These are phyloP conservation scores for Connochaetes taurinus DNA, from an alignment of 2,113 vertebrate genomes.

Conservation along the genomic window DNA sequence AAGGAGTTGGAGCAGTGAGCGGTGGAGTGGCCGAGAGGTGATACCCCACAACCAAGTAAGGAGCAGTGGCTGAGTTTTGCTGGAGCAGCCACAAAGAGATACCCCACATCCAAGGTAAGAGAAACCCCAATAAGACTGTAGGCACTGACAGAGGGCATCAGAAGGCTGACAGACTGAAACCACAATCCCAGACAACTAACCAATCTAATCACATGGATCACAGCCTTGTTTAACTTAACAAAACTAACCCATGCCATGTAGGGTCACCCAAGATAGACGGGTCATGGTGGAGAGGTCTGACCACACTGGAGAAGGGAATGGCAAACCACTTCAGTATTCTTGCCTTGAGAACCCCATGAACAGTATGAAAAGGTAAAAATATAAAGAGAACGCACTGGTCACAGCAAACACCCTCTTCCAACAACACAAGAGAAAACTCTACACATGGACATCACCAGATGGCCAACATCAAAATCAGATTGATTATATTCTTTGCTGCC, in stretches of 20 bases:
- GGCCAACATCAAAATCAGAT: not conserved
- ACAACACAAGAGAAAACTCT: not conserved
- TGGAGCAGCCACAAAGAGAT: not conserved
- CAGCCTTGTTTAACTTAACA: not conserved
- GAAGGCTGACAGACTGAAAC: not conserved
- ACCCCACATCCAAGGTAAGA: not conserved
- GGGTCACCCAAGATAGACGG: not conserved
- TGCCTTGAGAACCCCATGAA: not conserved
- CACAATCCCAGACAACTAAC: not conserved
- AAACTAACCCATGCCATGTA: not conserved
- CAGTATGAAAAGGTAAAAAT: not conserved
- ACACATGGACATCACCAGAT: not conserved
- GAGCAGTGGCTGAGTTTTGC: not conserved
- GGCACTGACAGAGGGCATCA: not conserved
- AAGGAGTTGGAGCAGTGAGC: fast-evolving
- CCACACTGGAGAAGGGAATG: not conserved
- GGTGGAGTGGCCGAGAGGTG: fast-evolving
- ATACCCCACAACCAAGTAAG: not conserved
- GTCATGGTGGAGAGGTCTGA: not conserved
- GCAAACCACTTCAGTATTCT: not conserved
- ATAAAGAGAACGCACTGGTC: not conserved
- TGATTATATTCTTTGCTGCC: not conserved
- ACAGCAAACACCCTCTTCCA: not conserved
- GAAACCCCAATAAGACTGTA: not conserved
- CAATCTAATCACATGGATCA: not conserved